Base-by-base conservation (phyloP, 2,888 invertebrate species). In the Epirrhoe alternata region DNA sequence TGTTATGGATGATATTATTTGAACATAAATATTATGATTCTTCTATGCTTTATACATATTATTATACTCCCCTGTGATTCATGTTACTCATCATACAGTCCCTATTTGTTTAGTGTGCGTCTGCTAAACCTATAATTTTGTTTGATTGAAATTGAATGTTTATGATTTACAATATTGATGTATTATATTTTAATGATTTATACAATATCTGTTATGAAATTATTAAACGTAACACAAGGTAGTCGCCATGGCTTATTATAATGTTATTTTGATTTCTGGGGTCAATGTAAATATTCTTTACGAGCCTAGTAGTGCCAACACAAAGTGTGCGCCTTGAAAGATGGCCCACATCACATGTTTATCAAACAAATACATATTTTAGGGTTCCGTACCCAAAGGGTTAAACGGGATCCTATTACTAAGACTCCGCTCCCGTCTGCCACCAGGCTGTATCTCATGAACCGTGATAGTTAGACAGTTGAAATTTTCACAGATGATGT, bases 41-140 rank as follows among this genome's bases (percentile, higher is more conserved):
- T 62, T 86, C 85, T 88, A 86, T 85, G 90, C 90, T 89, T 90
- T 81, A 84, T 89, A 88, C 88, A 66, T 66, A 62, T 47, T 63
- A 61, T 87, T 83, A 85, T 84, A 47, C 84, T 86, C 68, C 69
- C 82, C 85, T 89, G 80, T 75, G 71, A 77, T 84, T 80, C 78
- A 86, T 82, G 75, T 79, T 74, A 75, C 77, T 79, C 79, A 82
- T 82, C 74, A 80, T 79, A 81, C 79, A 82, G 77, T 73, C 83
- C 76, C 77, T 77, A 73, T 80, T 79, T 80, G 71, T 69, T 71
- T 66, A 66, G 63, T 61, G 64, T 68, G 59, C 53, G 60, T 68
- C 62, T 71, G 69, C 66, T 70, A 72, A 69, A 73, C 65, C 68
- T 73, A 77, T 74, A 45, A 70, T 69, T 70, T 68, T 59, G 58